Evolutionary conservation across 2,888 invertebrate species (phyloP).

Genomic region (Agrotis ipsilon): DNA sequence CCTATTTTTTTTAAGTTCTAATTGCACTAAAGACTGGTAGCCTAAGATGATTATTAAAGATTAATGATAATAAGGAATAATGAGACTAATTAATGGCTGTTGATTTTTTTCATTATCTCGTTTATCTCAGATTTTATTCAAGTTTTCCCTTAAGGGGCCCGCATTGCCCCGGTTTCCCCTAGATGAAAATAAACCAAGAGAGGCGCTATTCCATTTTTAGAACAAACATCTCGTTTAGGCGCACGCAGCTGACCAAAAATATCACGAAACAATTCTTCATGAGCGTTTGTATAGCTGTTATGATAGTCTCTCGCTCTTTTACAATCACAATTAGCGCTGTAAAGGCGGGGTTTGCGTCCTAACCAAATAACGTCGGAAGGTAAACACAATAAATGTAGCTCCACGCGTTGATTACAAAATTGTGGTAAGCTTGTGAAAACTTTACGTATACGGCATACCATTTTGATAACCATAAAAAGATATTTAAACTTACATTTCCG

Average conservation of each 20-base stretch:
- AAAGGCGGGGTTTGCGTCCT: constrained; percentile 74
- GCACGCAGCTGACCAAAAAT: constrained; percentile 71
- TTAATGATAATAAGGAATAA: too few species aligned
- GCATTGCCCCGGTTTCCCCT: too few species aligned
- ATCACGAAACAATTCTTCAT: constrained; percentile 64
- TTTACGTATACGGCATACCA: constrained; percentile 27
- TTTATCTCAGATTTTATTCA: too few species aligned
- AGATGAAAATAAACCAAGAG: constrained; percentile 78
- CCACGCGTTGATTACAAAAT: constrained; percentile 66
- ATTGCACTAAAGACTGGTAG: too few species aligned
- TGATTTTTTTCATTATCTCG: too few species aligned
- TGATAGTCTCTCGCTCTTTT: constrained; percentile 60
- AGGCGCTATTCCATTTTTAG: constrained; percentile 74
- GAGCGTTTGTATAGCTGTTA: constrained; percentile 60
- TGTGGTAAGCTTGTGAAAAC: constrained; percentile 52
- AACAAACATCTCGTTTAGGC: constrained; percentile 75
- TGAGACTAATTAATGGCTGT: too few species aligned
- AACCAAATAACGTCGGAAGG: constrained; percentile 77
- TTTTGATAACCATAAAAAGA: constrained; percentile 22
- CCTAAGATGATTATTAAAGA: too few species aligned
- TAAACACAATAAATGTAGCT: constrained; percentile 68
- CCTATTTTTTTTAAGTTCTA: too few species aligned
- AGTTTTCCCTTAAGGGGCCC: too few species aligned
- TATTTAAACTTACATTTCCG: constrained; percentile 36
- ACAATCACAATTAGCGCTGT: constrained; percentile 77